Conservation (phyloP, 2,888 invertebrate species). For the Campopleginae sp. region DNA sequence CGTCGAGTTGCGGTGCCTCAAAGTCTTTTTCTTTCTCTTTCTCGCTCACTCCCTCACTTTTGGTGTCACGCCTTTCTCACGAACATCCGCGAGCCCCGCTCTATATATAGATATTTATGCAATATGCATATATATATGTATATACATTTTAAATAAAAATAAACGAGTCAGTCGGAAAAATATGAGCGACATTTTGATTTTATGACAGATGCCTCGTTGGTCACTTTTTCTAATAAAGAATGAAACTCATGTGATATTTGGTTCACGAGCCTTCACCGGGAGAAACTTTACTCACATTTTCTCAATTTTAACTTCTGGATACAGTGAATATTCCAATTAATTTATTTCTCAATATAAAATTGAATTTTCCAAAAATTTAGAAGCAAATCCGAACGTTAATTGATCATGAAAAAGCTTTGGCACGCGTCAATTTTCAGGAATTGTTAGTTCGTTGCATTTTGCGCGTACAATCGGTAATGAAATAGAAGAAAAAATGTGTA, state of each 20-base stretch:
- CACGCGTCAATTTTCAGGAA: not conserved
- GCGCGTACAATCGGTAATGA: not conserved
- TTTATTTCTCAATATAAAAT: not conserved
- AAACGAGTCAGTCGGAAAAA: not conserved
- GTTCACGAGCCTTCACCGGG: not conserved
- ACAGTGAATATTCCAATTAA: not conserved
- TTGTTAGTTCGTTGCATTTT: not conserved
- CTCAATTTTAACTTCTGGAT: not conserved
- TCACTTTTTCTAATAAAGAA: constrained; percentile 49
- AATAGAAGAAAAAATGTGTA: not conserved
- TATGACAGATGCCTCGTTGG: constrained; percentile 14
- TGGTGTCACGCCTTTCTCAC: constrained; percentile 69
- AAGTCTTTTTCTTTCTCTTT: constrained; percentile 51
- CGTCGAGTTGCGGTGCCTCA: constrained; percentile 53
- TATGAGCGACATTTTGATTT: constrained; percentile 48
- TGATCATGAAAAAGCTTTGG: not conserved
- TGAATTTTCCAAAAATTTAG: not conserved
- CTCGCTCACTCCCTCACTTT: constrained; percentile 53
- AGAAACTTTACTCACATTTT: not conserved
- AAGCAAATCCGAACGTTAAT: not conserved
- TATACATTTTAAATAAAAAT: not conserved
- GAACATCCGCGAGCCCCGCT: constrained; percentile 64
- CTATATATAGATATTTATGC: constrained; percentile 25
- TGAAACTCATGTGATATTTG: constrained; percentile 30
- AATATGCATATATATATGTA: not conserved